These are phyloP conservation scores for Anoncus sp. DNA, from an alignment of 2,888 invertebrate species.

Conservation along the genomic window DNA sequence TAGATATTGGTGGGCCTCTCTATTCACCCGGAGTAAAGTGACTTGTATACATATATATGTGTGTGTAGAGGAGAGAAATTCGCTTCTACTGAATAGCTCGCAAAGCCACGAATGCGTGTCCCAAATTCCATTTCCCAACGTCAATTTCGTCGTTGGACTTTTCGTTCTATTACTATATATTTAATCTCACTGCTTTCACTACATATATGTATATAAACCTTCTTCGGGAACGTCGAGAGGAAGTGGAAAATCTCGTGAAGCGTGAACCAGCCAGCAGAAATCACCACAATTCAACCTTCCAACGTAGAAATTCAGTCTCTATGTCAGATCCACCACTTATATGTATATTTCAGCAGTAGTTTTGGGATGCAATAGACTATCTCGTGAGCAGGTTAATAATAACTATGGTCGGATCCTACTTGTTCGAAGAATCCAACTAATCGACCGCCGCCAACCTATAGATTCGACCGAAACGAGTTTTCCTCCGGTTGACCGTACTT, in stretches of 20 bases:
- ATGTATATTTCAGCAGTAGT: too few species aligned
- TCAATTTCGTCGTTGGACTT: constrained; percentile 42
- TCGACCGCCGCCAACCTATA: too few species aligned
- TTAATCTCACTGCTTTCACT: too few species aligned
- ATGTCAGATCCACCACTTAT: not conserved
- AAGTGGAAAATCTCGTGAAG: constrained; percentile 37
- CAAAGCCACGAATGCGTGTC: constrained; percentile 36
- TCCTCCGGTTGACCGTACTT: too few species aligned
- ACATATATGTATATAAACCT: constrained; percentile 5
- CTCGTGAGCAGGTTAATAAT: too few species aligned
- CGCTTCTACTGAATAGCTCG: constrained; percentile 40
- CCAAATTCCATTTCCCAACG: constrained; percentile 53
- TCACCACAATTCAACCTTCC: constrained; percentile 26
- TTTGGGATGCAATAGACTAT: too few species aligned
- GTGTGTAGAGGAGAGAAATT: not conserved
- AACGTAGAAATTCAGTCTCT: constrained; percentile 1
- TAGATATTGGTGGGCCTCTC: constrained; percentile 23
- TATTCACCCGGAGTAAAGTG: constrained; percentile 25
- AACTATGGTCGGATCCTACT: too few species aligned
- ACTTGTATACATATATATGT: not conserved
- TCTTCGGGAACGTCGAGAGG: constrained; percentile 23
- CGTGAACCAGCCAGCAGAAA: constrained; percentile 27
- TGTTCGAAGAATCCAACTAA: not conserved
- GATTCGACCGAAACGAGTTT: too few species aligned
- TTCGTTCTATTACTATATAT: not conserved